A percentile compares a stretch with the other conserved stretches of the same genome.
These are phyloP conservation scores for Prolemur simus DNA, from an alignment of 2,113 vertebrate genomes.

Conservation along the genomic window DNA sequence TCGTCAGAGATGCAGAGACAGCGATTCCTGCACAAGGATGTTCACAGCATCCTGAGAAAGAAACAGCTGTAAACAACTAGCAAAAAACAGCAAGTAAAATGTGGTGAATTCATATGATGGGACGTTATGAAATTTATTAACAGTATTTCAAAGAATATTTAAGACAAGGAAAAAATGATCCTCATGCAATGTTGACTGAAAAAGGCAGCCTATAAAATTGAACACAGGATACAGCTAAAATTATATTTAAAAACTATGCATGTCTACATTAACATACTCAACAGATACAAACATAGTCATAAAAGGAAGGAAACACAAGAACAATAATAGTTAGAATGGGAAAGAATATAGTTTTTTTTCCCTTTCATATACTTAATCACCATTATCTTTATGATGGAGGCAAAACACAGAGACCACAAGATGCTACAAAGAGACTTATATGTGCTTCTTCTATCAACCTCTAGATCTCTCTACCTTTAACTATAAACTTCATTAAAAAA, in stretches of 20 bases:
- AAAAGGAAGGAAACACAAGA: background rate
- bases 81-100: background rate
- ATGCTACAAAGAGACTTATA: accelerated
- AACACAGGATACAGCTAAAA: background rate
- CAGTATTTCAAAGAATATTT: background rate
- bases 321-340: background rate
- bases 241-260: background rate
- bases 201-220: background rate
- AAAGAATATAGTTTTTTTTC: no score
- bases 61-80: background rate
- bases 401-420: background rate
- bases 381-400: accelerated
- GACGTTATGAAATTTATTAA: background rate
- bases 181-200: background rate
- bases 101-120: background rate
- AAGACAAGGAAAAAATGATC: background rate
- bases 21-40: accelerated
- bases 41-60: background rate
- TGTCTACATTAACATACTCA: no score
- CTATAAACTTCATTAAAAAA: no score
- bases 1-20: accelerated
- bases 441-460: accelerated
- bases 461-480: no score
- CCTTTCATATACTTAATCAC: background rate
- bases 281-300: background rate